Evolutionary conservation across 2,113 vertebrate species (phyloP), one percentile per base, ranked within the genome.

Genomic region (Chamaea fasciata): DNA sequence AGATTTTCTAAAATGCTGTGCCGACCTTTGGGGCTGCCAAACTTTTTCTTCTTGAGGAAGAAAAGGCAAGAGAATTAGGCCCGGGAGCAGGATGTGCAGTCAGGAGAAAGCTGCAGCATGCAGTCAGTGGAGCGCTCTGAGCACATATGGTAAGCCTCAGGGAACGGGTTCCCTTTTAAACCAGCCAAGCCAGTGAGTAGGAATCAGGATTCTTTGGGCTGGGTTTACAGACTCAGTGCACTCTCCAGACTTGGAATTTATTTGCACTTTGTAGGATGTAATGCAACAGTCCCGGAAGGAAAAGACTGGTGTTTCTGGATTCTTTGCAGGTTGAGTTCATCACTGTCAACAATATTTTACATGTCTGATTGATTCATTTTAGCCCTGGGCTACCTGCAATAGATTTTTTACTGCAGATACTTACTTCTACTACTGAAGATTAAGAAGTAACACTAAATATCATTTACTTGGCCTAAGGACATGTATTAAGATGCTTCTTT

Each of bases 1-100:
- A 97, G 91, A 35, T 70, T 90, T 96, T 95, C 50, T 83, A 68
- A 96, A 95, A 93, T 63, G 83, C 47, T 90, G 52, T 27, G 41
- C 35, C 95, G 95, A 93, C 41, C 63, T 73, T 74, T 88, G 62
- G 24, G 56, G 55, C 41, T 95, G 37, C 56, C 27, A 60, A 87
- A 33, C 11, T 78, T 77, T 76, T 90, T 55, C 35, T 83, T 68
- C 57, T 55, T 37, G 63, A 90, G 46, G 64, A 47, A 80, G 16
- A 67, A 57, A 71, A 74, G 30, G 17, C 21, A 14, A 67, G 86
- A 85, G 77, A 90, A 52, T 59, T n/a, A 81, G 46, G 26, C 41
- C 47, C 50, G 55, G 11, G 50, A 90, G 67, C 13, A 80, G 46
- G 33, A 67, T 60, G 7, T 69, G 27, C 49, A 89, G 17, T 83